Conservation (phyloP, 2,113 vertebrate genomes). For the Syrrhaptes paradoxus region DNA sequence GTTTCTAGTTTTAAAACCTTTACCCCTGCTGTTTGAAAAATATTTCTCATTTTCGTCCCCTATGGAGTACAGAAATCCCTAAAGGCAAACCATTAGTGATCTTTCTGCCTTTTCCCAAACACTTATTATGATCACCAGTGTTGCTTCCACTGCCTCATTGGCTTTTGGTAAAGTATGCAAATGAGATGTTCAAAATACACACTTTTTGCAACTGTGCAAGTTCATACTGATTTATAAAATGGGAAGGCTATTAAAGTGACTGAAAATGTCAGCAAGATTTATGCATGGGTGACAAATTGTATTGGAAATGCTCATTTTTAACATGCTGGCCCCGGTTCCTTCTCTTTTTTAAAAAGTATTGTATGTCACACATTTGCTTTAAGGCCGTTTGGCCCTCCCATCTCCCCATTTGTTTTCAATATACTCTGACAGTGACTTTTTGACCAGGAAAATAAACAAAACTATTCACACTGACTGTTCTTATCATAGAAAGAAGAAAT, state of each 20-base stretch:
- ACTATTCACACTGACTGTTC: conserved; percentile 67
- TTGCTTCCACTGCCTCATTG: conserved; percentile 99
- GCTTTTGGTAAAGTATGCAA: conserved; percentile 99
- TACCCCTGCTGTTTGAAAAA: conserved; percentile 99
- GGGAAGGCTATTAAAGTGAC: conserved; percentile 97
- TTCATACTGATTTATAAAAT: conserved; percentile 99
- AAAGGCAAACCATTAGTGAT: conserved; percentile 99
- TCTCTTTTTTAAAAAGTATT: conserved; percentile 61
- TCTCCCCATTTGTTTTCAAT: conserved; percentile 66
- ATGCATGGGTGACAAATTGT: conserved; percentile 99
- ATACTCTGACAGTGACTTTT: conserved; percentile 74
- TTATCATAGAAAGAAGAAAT: conserved; percentile 48
- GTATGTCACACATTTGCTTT: conserved; percentile 71
- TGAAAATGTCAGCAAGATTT: conserved; percentile 99
- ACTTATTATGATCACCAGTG: conserved; percentile 99
- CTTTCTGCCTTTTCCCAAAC: conserved; percentile 98
- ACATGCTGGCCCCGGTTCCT: conserved; percentile 69
- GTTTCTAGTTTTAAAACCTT: conserved; percentile 99
- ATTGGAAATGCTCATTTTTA: conserved; percentile 89
- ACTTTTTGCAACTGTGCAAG: conserved; percentile 99
- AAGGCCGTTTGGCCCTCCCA: conserved; percentile 63
- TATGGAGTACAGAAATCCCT: conserved; percentile 99
- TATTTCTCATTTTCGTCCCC: conserved; percentile 99
- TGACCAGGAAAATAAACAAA: conserved; percentile 80
- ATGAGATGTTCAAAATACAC: conserved; percentile 99